phyloP scores from a whole-genome alignment of 2,113 vertebrate genomes.

The Plecotus auritus region DNA sequence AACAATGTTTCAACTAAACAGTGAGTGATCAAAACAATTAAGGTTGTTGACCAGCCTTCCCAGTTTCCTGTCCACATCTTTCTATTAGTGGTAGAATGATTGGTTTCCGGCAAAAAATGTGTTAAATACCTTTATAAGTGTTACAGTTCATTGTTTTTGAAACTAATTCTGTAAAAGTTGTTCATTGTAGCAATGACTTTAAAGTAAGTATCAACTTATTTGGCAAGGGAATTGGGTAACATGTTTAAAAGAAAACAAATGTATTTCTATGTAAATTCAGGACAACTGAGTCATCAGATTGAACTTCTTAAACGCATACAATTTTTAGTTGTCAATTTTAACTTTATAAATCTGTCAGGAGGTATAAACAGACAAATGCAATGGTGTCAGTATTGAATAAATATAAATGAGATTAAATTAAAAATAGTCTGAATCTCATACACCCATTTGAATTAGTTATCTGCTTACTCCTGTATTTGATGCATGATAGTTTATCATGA shows the following conservation, averaged over 20 bases:
- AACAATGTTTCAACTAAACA: too few relatives aligned
- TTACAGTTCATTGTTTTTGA: not conserved
- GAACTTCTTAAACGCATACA: not conserved
- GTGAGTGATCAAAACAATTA: too few relatives aligned
- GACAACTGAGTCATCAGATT: not conserved
- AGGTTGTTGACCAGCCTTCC: too few relatives aligned
- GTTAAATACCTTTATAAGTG: not conserved
- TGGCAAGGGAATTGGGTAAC: not conserved
- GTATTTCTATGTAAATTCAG: not conserved
- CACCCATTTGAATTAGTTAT: not conserved
- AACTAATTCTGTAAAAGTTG: not conserved
- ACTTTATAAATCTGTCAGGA: not conserved
- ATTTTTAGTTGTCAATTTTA: not conserved
- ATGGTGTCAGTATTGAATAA: not conserved
- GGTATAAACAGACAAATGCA: not conserved
- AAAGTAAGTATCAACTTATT: not conserved
- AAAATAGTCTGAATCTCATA: not conserved
- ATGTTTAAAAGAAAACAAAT: not conserved
- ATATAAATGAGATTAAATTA: not conserved
- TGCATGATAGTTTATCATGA: not conserved
- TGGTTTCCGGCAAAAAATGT: too few relatives aligned
- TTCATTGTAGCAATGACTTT: not conserved
- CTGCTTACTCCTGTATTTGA: not conserved
- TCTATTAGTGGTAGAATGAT: too few relatives aligned
- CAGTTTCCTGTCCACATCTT: too few relatives aligned